Base-by-base conservation (phyloP, 1,140 invertebrate genomes). In the Papilio helenus region DNA sequence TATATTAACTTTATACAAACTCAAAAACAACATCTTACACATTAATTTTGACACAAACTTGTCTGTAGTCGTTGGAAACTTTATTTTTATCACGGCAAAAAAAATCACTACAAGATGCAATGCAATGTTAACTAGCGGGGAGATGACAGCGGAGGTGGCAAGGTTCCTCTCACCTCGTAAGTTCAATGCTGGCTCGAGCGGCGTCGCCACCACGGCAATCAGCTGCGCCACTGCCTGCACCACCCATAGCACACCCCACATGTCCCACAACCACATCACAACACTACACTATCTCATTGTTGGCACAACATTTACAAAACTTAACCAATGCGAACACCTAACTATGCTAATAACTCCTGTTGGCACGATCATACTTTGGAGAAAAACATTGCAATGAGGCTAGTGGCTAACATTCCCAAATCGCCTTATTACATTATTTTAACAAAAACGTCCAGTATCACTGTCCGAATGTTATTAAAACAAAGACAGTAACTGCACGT, bases 221-320 rank as follows among this genome's bases (percentile, higher is more conserved):
- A 93, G 83, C 82, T 89, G 91, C 79, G 85, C 86, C 87, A 92
- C 87, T 61, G 89, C 89, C 87, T 90, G 88, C 79, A 89, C 86
- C 82, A 84, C 87, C 92, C 91, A 93, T 84, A 94, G 84, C 88
- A 92, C 90, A 76, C 91, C 88, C 93, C 93, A 92, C 91, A 94
- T 93, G 93, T 94, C 92, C 93, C 93, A 93, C 88, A 93, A 90
- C 91, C 92, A 92, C 93, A 94, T 94, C 93, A 94, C 93, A 93
- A 87, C 91, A 94, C 92, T 91, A 87, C 92, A 94, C 93, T 94
- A 94, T 94, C 93, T 94, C 93, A 94, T 94, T 91, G 93, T 94
- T 93, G 91, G 90, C 91, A 94, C 92, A 91, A 93, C 87, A 93
- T 92, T 93, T 90, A 92, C 93, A 89, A 86, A 92, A 93, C 91